Percentiles rank a stretch among this genome's conserved stretches.
These are phyloP conservation scores for Passer montanus DNA, from an alignment of 2,113 vertebrate species.

Conservation along the genomic window DNA sequence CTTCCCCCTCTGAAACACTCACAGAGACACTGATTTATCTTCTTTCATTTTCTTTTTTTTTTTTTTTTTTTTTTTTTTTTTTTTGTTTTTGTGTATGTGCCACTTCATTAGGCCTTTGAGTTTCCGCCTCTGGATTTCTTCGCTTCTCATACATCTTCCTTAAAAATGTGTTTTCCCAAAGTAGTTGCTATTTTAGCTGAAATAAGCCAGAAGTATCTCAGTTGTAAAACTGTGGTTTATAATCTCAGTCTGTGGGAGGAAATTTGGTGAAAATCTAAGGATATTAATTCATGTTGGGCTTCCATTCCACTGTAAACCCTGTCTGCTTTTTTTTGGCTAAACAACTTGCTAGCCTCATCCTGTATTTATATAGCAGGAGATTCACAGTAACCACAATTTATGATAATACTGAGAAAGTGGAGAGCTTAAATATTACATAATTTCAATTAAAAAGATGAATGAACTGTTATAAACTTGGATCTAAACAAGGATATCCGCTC, in stretches of 20 bases:
- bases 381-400: neutral
- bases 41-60: neutral
- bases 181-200: neutral
- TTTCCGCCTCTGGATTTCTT: neutral
- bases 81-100: neutral
- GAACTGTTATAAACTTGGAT: neutral
- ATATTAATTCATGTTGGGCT: neutral
- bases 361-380: neutral
- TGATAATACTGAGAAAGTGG: neutral
- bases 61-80: too few species aligned
- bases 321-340: neutral
- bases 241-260: neutral
- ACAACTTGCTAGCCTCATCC: neutral
- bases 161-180: neutral
- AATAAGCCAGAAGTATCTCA: neutral
- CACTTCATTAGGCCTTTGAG: neutral
- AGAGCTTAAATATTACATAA: neutral
- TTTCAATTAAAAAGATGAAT: neutral
- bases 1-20: neutral
- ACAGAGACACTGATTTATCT: neutral
- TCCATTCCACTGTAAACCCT: neutral
- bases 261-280: neutral
- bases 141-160: neutral
- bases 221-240: neutral
- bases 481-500: neutral